Evolutionary conservation across 2,888 invertebrate species (phyloP).

Genomic region (Eupithecia inturbata): DNA sequence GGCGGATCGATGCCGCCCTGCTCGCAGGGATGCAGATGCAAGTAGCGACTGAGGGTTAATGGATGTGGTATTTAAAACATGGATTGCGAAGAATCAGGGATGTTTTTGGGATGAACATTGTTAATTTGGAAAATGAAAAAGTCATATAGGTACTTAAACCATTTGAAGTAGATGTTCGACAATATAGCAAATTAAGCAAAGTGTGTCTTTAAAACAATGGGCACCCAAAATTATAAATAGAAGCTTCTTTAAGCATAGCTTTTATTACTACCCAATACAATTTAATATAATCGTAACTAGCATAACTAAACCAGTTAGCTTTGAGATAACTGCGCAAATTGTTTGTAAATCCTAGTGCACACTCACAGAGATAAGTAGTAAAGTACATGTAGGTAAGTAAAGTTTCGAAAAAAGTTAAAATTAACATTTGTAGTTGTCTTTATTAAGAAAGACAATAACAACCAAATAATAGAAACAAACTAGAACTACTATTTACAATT

Average conservation of each 20-base stretch:
- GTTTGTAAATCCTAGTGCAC: background rate
- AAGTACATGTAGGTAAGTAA: too few species aligned
- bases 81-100: background rate
- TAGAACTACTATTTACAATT: too few species aligned
- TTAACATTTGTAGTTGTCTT: too few species aligned
- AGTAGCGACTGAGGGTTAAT: slow-evolving; percentile 44
- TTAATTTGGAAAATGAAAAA: background rate
- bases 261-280: background rate
- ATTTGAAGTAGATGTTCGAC: background rate
- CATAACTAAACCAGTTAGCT: background rate
- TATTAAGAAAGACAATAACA: too few species aligned
- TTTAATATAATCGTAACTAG: too few species aligned
- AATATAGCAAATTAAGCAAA: background rate
- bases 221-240: too few species aligned
- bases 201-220: background rate
- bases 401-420: too few species aligned
- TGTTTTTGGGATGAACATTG: background rate
- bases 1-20: slow-evolving; percentile 75
- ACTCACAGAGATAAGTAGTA: too few species aligned
- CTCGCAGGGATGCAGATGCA: slow-evolving; percentile 83
- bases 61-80: slow-evolving; percentile 44
- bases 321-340: background rate
- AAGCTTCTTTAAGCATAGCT: background rate
- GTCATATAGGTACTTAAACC: background rate
- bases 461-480: too few species aligned